Evolutionary conservation across 2,888 invertebrate genomes (phyloP).

Genomic region (Ormyrus rosae): DNA sequence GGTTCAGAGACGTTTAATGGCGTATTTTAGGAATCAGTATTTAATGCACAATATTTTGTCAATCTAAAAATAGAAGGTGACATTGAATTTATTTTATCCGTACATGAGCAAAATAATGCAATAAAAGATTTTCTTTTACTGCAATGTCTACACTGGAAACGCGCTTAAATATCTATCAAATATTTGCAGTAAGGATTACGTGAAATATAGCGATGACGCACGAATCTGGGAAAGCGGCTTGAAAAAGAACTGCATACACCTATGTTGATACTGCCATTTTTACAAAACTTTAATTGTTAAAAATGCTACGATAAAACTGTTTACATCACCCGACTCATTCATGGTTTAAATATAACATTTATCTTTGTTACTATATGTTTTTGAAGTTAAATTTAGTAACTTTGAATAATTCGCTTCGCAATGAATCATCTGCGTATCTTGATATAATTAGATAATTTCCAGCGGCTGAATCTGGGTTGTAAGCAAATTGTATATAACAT

Average conservation of each 20-base stretch:
- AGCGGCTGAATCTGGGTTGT: not conserved
- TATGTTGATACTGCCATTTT: not conserved
- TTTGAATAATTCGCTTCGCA: not conserved
- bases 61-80: too few species aligned
- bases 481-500: not conserved
- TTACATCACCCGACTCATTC: too few species aligned
- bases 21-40: too few species aligned
- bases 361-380: not conserved
- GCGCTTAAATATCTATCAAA: slow-evolving; percentile 25
- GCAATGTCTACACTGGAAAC: not conserved
- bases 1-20: too few species aligned
- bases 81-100: too few species aligned
- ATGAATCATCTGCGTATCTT: slow-evolving; percentile 36
- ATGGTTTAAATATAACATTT: too few species aligned
- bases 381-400: not conserved
- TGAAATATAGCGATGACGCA: slow-evolving; percentile 27
- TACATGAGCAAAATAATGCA: too few species aligned
- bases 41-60: too few species aligned
- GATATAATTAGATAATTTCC: slow-evolving; percentile 37
- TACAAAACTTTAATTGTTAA: not conserved
- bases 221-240: slow-evolving; percentile 4
- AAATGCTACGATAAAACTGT: not conserved
- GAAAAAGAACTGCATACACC: not conserved
- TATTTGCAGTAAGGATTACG: slow-evolving; percentile 37
- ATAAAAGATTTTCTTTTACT: not conserved